Percentiles rank a stretch among this genome's conserved stretches.
Conservation (phyloP, 2,888 invertebrate species). For the Melieria crassipennis region DNA sequence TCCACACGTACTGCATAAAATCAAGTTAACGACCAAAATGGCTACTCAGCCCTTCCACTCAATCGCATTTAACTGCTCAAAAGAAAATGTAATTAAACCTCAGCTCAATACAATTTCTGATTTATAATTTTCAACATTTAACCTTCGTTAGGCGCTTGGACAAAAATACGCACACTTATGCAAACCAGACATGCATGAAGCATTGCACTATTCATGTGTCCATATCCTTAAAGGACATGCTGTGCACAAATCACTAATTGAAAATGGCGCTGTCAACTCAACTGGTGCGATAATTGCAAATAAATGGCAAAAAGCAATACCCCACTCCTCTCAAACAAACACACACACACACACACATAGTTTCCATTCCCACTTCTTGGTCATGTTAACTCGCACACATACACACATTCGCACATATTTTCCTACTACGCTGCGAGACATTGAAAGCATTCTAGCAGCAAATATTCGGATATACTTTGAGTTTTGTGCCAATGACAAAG, state of each 20-base stretch:
- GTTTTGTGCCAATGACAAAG: slow-evolving; percentile 12
- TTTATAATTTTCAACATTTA: slow-evolving; percentile 28
- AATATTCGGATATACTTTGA: slow-evolving; percentile 46
- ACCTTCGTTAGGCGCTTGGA: too few relatives aligned
- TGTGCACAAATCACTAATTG: slow-evolving; percentile 16
- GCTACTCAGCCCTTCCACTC: not conserved
- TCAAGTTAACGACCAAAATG: too few relatives aligned
- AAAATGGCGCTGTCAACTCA: slow-evolving; percentile 34
- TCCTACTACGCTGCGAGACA: slow-evolving; percentile 35
- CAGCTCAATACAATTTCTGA: slow-evolving; percentile 28
- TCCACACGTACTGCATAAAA: too few relatives aligned
- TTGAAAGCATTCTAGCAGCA: slow-evolving; percentile 53
- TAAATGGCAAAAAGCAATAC: slow-evolving; percentile 33
- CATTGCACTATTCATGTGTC: too few relatives aligned
- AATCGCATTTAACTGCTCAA: not conserved
- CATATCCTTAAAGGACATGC: slow-evolving; percentile 10
- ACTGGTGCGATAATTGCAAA: slow-evolving; percentile 35
- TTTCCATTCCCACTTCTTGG: not conserved
- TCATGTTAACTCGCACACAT: not conserved
- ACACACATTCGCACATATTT: not conserved
- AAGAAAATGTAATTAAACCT: slow-evolving; percentile 9
- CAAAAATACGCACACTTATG: not conserved
- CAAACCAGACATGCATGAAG: not conserved
- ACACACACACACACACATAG: not conserved
- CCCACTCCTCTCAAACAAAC: not conserved